A percentile compares a stretch with the other conserved stretches of the same genome.
These are phyloP conservation scores for Trogon melanurus DNA, from an alignment of 2,113 vertebrate species.

Conservation along the genomic window DNA sequence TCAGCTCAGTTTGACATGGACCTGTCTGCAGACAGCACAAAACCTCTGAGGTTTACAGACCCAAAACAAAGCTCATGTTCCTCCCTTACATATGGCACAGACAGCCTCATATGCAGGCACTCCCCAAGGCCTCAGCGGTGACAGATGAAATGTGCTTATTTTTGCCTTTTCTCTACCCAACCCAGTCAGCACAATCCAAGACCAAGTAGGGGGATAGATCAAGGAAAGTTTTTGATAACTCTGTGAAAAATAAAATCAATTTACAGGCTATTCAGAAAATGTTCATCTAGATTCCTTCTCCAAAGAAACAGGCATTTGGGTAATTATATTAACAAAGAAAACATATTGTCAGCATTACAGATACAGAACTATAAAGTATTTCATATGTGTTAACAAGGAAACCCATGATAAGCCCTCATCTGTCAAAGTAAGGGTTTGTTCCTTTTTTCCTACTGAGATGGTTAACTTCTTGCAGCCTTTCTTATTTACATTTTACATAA, in stretches of 20 bases:
- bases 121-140: not conserved
- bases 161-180: constrained; percentile 2
- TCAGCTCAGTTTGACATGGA: not conserved
- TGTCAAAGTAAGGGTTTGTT: constrained; percentile 32
- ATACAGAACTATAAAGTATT: not conserved
- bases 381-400: not conserved
- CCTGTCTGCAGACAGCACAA: not conserved
- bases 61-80: not conserved
- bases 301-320: not conserved
- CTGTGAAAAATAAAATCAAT: constrained; percentile 7
- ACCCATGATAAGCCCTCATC: not conserved
- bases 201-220: not conserved
- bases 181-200: not conserved
- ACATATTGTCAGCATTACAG: not conserved
- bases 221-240: not conserved
- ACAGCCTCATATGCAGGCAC: not conserved
- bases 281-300: not conserved
- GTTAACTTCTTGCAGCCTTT: constrained; percentile 32
- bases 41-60: not conserved
- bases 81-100: not conserved
- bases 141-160: not conserved
- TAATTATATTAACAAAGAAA: constrained; percentile 18
- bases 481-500: constrained; percentile 74
- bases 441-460: constrained; percentile 18
- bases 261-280: not conserved